These are phyloP conservation scores for Drosophila mojavensis DNA, from an alignment of 1,140 invertebrate genomes.

Conservation along the genomic window DNA sequence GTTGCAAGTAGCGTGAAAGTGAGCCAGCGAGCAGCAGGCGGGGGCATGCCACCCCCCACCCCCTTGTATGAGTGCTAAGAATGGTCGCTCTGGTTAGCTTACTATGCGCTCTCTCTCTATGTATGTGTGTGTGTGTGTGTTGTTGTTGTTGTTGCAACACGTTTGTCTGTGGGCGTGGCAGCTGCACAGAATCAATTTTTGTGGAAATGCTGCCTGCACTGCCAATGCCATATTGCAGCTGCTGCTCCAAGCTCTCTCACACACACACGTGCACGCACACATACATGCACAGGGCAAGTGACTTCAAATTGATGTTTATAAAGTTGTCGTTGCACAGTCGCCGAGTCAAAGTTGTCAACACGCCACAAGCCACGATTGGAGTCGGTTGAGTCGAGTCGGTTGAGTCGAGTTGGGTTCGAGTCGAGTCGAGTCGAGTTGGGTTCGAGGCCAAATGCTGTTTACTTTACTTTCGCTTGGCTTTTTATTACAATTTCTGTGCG, in stretches of 20 bases:
- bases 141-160: not conserved
- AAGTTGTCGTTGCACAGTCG: conserved; percentile 50
- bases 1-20: not conserved
- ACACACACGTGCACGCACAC: not conserved
- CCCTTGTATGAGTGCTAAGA: conserved; percentile 11
- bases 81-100: conserved; percentile 27
- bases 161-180: conserved; percentile 22
- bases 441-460: conserved; percentile 43
- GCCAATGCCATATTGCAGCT: conserved; percentile 37
- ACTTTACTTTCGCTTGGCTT: conserved; percentile 52
- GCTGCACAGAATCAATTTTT: conserved; percentile 59
- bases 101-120: not conserved
- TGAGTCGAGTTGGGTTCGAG: conserved; percentile 10
- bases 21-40: not conserved
- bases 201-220: conserved; percentile 48
- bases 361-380: conserved; percentile 50
- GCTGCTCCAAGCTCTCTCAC: not conserved
- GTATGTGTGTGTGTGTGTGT: conserved; percentile 3
- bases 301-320: conserved; percentile 59
- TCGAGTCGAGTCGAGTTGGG: not conserved
- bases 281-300: conserved; percentile 15
- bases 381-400: conserved; percentile 5
- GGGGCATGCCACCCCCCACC: too few species aligned
- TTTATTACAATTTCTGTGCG: conserved; percentile 49
- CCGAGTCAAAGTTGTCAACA: conserved; percentile 59